phyloP scores from a whole-genome alignment of 2,113 vertebrate species.

The Callaeas wilsoni region DNA sequence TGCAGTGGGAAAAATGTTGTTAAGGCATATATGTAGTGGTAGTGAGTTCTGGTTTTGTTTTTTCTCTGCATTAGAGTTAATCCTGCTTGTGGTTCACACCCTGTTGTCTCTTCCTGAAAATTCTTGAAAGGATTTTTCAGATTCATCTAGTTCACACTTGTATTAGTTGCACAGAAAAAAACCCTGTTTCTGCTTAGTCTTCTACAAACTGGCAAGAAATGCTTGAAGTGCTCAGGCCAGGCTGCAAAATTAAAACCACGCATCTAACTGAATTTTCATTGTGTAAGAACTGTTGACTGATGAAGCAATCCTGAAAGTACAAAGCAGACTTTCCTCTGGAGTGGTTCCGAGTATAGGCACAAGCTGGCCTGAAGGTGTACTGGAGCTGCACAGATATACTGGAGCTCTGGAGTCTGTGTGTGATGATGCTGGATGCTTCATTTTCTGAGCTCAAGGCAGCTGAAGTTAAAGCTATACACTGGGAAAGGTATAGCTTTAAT shows the following conservation, averaged over 20 bases:
- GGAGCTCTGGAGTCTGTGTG: rapidly evolving
- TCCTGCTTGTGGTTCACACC: background rate
- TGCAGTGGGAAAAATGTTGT: too few species aligned
- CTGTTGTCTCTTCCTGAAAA: background rate
- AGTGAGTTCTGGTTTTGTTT: background rate
- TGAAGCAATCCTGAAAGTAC: background rate
- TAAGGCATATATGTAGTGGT: background rate
- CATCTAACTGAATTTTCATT: too few species aligned
- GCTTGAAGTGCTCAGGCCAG: background rate
- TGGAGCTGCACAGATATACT: too few species aligned
- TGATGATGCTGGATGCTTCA: rapidly evolving
- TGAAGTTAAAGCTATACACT: background rate
- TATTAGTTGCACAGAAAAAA: background rate
- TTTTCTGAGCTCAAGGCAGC: background rate
- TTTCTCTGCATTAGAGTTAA: background rate
- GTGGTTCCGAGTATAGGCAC: background rate
- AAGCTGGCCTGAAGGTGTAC: background rate
- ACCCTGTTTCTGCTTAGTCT: background rate
- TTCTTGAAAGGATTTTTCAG: background rate
- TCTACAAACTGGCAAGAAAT: background rate
- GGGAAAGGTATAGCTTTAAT: background rate
- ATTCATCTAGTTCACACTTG: background rate
- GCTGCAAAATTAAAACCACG: background rate
- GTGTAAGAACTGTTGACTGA: background rate
- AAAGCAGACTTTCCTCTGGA: background rate